Conservation (phyloP, 1,140 invertebrate genomes). For the Micrasema minimum region DNA sequence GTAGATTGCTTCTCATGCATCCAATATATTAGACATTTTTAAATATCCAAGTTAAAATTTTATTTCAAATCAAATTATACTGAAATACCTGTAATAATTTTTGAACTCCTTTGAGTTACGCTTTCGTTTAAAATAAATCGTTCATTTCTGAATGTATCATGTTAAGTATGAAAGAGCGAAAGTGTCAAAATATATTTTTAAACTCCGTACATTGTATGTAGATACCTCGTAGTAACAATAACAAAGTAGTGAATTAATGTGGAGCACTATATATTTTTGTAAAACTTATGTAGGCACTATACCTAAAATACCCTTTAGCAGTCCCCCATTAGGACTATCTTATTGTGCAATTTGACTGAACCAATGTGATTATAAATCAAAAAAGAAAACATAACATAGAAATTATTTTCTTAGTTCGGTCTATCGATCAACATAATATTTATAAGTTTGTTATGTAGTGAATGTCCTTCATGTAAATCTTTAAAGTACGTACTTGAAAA, state of each 20-base stretch:
- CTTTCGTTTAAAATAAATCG: background rate
- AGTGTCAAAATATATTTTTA: slow-evolving; percentile 46
- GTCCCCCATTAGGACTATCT: slow-evolving; percentile 7
- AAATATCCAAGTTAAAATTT: too few relatives aligned
- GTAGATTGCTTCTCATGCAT: too few relatives aligned
- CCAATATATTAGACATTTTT: too few relatives aligned
- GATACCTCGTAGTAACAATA: slow-evolving; percentile 36
- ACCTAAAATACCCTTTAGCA: slow-evolving; percentile 11
- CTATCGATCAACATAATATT: slow-evolving; percentile 33
- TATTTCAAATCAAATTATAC: too few relatives aligned
- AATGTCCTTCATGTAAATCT: slow-evolving; percentile 1
- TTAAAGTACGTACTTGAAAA: background rate
- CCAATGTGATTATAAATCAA: slow-evolving; percentile 42
- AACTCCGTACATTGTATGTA: slow-evolving; percentile 38
- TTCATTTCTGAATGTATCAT: background rate
- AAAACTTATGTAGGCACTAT: slow-evolving; percentile 23
- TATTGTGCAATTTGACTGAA: slow-evolving; percentile 43
- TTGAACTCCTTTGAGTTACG: too few relatives aligned
- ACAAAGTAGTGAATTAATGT: slow-evolving; percentile 19
- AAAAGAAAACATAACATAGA: slow-evolving; percentile 33
- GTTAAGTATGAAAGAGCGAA: slow-evolving; percentile 20
- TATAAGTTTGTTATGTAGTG: slow-evolving; percentile 22
- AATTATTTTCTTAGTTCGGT: slow-evolving; percentile 18
- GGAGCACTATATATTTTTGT: slow-evolving; percentile 50
- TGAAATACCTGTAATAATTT: too few relatives aligned